phyloP scores from a whole-genome alignment of 2,888 invertebrate genomes.

The Craniophora ligustri region DNA sequence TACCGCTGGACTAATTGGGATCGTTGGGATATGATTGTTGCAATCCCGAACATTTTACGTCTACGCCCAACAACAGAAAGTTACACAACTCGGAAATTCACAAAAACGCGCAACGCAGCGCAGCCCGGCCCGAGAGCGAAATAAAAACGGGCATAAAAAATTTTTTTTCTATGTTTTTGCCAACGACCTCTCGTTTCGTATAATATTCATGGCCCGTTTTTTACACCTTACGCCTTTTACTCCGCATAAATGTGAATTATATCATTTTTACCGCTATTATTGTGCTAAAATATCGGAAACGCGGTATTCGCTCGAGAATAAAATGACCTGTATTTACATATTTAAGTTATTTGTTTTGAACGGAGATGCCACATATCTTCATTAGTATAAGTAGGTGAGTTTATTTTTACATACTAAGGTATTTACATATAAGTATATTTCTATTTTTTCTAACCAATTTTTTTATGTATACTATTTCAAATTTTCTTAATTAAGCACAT shows the following conservation, averaged over 20 bases:
- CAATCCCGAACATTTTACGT: slow-evolving; percentile 39
- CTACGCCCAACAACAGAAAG: slow-evolving; percentile 40
- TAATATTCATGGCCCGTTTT: slow-evolving; percentile 65
- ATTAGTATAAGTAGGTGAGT: no score
- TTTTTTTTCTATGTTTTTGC: slow-evolving; percentile 57
- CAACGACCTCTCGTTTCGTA: slow-evolving; percentile 57
- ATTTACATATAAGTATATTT: no score
- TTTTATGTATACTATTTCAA: no score
- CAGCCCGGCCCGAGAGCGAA: slow-evolving; percentile 28
- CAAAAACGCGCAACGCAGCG: slow-evolving; percentile 39
- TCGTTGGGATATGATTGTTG: no score
- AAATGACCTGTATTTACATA: slow-evolving; percentile 11
- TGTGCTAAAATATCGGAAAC: slow-evolving; percentile 41
- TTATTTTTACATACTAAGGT: no score
- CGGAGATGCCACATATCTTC: no score
- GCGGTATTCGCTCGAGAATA: slow-evolving; percentile 31
- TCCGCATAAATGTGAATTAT: slow-evolving; percentile 57
- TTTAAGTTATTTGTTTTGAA: not conserved
- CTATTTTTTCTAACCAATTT: no score
- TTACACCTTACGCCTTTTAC: slow-evolving; percentile 57
- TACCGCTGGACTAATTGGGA: no score
- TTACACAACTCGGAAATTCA: slow-evolving; percentile 49
- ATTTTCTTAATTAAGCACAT: no score
- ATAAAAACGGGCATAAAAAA: slow-evolving; percentile 57
- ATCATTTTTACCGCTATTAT: slow-evolving; percentile 55